phyloP scores from a whole-genome alignment of 2,113 vertebrate genomes.

The Illadopsis cleaveri region DNA sequence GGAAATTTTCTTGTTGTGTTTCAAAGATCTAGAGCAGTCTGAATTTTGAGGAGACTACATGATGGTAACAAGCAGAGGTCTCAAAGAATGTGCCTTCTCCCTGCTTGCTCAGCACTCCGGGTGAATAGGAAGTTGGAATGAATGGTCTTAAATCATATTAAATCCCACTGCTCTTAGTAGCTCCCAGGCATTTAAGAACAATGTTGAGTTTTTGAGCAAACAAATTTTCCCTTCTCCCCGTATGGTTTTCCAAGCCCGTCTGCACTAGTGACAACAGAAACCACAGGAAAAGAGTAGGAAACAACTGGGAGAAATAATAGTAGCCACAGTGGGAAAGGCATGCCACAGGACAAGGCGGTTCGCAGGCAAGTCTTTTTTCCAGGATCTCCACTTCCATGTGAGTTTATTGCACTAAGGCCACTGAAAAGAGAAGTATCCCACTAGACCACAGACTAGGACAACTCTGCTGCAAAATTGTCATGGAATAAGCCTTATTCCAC shows the following conservation, averaged over 20 bases:
- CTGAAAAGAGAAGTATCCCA: not conserved
- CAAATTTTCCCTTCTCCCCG: not conserved
- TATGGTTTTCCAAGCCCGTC: not conserved
- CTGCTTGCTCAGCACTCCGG: not conserved
- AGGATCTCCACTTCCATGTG: not conserved
- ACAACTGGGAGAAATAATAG: not conserved
- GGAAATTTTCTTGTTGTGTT: not conserved
- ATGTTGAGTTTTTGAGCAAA: accelerated
- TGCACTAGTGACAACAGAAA: not conserved
- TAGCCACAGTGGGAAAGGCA: not conserved
- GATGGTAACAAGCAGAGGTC: not conserved
- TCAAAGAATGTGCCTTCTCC: not conserved
- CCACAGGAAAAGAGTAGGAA: not conserved
- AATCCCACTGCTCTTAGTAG: not conserved
- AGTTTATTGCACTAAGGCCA: not conserved
- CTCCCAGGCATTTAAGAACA: not conserved
- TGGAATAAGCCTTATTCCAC: not conserved
- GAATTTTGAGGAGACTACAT: not conserved
- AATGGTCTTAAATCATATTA: not conserved
- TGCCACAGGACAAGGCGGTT: not conserved
- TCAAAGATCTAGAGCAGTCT: not conserved
- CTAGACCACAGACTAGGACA: not conserved
- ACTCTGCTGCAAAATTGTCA: not conserved
- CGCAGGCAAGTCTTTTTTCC: not conserved
- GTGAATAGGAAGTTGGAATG: not conserved